phyloP scores from a whole-genome alignment of 2,113 vertebrate species.

The Formicarius rufipectus region DNA sequence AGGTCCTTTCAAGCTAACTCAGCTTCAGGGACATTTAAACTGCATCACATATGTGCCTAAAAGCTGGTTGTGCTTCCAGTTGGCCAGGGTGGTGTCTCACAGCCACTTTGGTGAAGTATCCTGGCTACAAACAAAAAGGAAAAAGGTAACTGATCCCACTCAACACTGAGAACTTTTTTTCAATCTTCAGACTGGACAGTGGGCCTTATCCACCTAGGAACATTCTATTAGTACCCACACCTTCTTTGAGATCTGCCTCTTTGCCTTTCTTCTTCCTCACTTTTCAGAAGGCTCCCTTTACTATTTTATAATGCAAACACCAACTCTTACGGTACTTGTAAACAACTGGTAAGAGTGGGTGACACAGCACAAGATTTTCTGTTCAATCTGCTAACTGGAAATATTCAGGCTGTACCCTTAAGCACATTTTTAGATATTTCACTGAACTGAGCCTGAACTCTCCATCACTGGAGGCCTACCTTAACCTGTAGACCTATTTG shows the following conservation, averaged over 20 bases:
- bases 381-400: not conserved
- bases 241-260: not conserved
- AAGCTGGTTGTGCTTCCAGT: not conserved
- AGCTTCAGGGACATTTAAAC: not conserved
- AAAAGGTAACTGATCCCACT: not conserved
- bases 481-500: not conserved
- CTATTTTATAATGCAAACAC: not conserved
- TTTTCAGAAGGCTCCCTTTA: not conserved
- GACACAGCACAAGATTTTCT: not conserved
- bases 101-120: not conserved
- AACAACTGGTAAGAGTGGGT: not conserved
- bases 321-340: not conserved
- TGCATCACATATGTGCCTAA: not conserved
- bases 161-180: accelerated
- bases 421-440: not conserved
- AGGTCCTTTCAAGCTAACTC: not conserved
- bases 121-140: not conserved
- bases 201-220: not conserved
- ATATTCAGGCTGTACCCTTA: not conserved
- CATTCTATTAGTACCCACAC: not conserved
- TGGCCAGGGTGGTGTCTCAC: not conserved
- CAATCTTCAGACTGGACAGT: not conserved
- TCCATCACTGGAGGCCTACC: not conserved
- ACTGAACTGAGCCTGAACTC: not conserved
- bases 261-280: not conserved